Conservation (phyloP, 64 coral and sea anemone genomes). For the Cladopsammia gracilis region DNA sequence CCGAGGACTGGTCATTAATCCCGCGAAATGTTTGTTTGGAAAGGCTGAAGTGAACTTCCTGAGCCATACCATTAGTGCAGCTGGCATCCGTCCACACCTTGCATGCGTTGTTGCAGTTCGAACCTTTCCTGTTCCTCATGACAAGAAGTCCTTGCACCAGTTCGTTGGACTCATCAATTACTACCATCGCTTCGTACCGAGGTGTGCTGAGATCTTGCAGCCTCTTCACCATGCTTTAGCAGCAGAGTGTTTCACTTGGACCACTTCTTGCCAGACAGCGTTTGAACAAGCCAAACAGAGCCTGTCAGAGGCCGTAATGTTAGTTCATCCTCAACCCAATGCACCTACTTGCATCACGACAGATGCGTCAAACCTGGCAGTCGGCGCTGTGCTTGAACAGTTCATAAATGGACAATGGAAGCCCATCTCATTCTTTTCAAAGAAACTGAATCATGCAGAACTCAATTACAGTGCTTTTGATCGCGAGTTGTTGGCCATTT, state of each 20-base stretch:
- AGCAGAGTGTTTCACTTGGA: neutral
- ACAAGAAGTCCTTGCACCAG: too few relatives aligned
- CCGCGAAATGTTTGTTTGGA: neutral
- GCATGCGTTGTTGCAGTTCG: neutral
- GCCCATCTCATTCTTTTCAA: slow-evolving; percentile 47
- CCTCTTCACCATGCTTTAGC: slow-evolving; percentile 10
- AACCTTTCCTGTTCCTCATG: too few relatives aligned
- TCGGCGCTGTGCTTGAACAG: slow-evolving; percentile 54
- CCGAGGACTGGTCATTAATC: slow-evolving; percentile 52
- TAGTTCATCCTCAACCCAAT: slow-evolving; percentile 9
- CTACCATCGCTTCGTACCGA: too few relatives aligned
- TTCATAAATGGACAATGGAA: slow-evolving; percentile 46
- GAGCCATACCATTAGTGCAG: slow-evolving; percentile 40
- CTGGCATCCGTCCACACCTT: slow-evolving; percentile 47
- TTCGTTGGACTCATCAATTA: too few relatives aligned
- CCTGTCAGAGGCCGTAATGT: slow-evolving; percentile 42
- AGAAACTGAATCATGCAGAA: slow-evolving; percentile 32
- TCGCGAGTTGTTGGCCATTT: slow-evolving; percentile 42
- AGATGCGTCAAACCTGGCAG: slow-evolving; percentile 13
- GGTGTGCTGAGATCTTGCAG: neutral
- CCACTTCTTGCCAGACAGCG: neutral
- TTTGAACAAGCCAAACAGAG: slow-evolving; percentile 27
- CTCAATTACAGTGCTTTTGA: slow-evolving; percentile 58
- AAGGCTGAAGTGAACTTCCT: neutral
- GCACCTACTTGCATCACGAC: neutral